phyloP scores from a whole-genome alignment of 2,888 invertebrate genomes.

The Campaea margaritaria region DNA sequence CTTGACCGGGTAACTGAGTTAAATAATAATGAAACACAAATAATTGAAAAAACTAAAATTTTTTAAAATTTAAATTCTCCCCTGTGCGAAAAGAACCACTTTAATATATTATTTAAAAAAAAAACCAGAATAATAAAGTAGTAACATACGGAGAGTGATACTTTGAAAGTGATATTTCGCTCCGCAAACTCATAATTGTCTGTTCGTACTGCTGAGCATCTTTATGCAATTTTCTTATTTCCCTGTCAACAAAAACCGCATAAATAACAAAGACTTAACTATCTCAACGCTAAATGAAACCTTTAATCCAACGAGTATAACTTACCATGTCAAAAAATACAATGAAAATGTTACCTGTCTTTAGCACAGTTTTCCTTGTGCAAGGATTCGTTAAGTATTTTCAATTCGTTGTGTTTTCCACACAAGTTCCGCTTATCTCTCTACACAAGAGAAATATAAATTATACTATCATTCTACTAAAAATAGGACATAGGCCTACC shows the following conservation, averaged over 20 bases:
- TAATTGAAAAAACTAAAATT: no score
- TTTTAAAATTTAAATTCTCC: no score
- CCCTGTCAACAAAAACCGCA: slow-evolving; percentile 51
- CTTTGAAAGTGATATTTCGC: slow-evolving; percentile 55
- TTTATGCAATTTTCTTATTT: slow-evolving; percentile 67
- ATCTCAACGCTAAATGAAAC: background rate
- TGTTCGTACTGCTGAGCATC: slow-evolving; percentile 68
- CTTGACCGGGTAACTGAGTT: no score
- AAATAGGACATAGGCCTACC: background rate
- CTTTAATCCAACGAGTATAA: background rate
- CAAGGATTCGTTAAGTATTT: slow-evolving; percentile 60
- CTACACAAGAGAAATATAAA: slow-evolving; percentile 34
- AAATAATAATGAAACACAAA: no score
- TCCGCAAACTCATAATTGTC: slow-evolving; percentile 58
- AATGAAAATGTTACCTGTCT: slow-evolving; percentile 60
- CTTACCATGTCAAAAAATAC: background rate
- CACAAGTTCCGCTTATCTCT: slow-evolving; percentile 48
- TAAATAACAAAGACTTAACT: no score
- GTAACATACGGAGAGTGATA: slow-evolving; percentile 57
- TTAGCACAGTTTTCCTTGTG: slow-evolving; percentile 66
- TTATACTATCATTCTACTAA: background rate
- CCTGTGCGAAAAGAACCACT: no score
- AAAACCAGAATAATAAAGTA: background rate
- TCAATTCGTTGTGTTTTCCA: slow-evolving; percentile 54
- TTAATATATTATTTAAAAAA: no score